Evolutionary conservation across 2,797 vertebrate genomes (phyloP).

Genomic region (Liasis olivaceus): DNA sequence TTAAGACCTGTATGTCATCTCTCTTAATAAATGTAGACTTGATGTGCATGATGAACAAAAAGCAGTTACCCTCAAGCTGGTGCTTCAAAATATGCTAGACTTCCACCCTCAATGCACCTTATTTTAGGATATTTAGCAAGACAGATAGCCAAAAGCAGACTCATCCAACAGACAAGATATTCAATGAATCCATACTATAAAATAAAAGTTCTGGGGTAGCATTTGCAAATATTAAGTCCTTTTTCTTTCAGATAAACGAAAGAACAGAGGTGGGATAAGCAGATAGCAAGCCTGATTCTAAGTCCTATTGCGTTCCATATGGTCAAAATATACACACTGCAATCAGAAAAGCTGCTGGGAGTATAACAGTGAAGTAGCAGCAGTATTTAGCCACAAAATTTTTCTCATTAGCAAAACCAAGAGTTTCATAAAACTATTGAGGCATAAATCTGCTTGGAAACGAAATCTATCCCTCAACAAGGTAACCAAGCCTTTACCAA

Average conservation of each 20-base stretch:
- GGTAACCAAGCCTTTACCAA: not conserved
- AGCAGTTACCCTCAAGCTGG: not conserved
- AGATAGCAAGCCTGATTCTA: not conserved
- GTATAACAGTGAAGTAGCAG: not conserved
- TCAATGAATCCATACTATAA: not conserved
- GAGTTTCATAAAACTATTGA: not conserved
- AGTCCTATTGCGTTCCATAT: not conserved
- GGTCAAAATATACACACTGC: not conserved
- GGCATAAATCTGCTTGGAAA: not conserved
- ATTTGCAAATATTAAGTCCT: not conserved
- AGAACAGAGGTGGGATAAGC: not conserved
- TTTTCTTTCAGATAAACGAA: not conserved
- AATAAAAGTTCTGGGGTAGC: not conserved
- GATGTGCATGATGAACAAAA: not conserved
- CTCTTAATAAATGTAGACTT: constrained; percentile 21
- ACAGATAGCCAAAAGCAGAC: not conserved
- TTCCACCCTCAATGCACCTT: not conserved
- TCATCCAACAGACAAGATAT: not conserved
- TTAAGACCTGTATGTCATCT: constrained; percentile 17
- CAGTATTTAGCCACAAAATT: not conserved
- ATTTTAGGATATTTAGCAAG: too few relatives aligned
- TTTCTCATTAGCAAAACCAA: not conserved
- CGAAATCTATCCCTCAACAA: not conserved
- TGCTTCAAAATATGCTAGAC: not conserved
- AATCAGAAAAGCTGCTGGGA: not conserved